Conservation (phyloP, 2,113 vertebrate species). For the Osmerus eperlanus region DNA sequence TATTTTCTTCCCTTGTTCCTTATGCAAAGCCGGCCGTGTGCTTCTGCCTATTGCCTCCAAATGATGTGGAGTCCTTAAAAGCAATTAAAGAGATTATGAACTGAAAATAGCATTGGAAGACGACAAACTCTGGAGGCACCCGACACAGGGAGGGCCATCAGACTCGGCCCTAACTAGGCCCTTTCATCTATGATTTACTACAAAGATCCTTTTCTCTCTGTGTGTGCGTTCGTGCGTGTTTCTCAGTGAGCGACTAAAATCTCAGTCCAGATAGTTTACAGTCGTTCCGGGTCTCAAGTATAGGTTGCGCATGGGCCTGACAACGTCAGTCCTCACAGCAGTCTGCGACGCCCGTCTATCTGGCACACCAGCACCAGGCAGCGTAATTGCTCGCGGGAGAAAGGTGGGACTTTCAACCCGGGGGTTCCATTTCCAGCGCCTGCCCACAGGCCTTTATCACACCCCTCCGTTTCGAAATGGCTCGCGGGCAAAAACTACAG, state of each 20-base stretch:
- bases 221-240: not conserved
- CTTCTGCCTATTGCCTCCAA: too few species aligned
- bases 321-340: slow-evolving; percentile 39
- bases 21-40: not conserved
- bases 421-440: slow-evolving; percentile 49
- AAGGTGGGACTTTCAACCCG: slow-evolving; percentile 36
- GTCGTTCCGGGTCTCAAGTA: slow-evolving; percentile 40
- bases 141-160: not conserved
- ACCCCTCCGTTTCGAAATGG: slow-evolving; percentile 39
- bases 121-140: too few species aligned
- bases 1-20: slow-evolving; percentile 18
- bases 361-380: slow-evolving; percentile 61
- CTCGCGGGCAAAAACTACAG: slow-evolving; percentile 35
- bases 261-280: slow-evolving; percentile 39
- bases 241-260: slow-evolving; percentile 1
- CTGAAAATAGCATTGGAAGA: too few species aligned
- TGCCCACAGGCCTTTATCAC: slow-evolving; percentile 45
- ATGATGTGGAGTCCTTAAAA: too few species aligned
- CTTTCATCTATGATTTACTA: too few species aligned
- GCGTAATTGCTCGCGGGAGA: slow-evolving; percentile 54
- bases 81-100: too few species aligned
- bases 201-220: too few species aligned
- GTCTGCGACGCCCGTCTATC: slow-evolving; percentile 46
- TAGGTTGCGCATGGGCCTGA: slow-evolving; percentile 36
- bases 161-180: not conserved